Percentiles rank a stretch among this genome's conserved stretches.
Evolutionary conservation across 2,888 invertebrate genomes (phyloP).

Genomic region (Lithodes maja): DNA sequence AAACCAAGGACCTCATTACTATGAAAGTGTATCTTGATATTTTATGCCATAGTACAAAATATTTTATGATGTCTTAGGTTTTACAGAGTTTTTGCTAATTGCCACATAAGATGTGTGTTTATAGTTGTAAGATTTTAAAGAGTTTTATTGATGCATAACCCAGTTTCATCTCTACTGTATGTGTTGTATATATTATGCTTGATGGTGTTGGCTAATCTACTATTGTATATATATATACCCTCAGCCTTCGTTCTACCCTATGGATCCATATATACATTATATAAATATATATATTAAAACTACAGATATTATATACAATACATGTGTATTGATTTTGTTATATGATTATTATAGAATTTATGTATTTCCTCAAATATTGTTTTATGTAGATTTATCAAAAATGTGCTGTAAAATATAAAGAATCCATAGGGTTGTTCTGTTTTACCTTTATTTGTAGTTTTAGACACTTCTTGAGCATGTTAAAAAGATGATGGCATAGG

Average conservation of each 20-base stretch:
- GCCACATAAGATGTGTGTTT: slow-evolving; percentile 61
- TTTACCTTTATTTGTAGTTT: slow-evolving; percentile 37
- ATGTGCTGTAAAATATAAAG: slow-evolving; percentile 18
- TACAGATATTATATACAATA: slow-evolving; percentile 24
- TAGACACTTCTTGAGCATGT: slow-evolving; percentile 26
- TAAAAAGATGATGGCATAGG: slow-evolving; percentile 37
- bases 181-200: slow-evolving; percentile 65
- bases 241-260: slow-evolving; percentile 52
- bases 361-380: slow-evolving; percentile 31
- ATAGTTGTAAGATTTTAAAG: slow-evolving; percentile 49
- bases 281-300: not conserved
- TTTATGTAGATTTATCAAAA: slow-evolving; percentile 38
- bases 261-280: slow-evolving; percentile 48
- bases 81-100: slow-evolving; percentile 63
- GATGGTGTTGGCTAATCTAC: slow-evolving; percentile 60
- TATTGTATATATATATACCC: slow-evolving; percentile 48
- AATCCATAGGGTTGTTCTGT: slow-evolving; percentile 59
- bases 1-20: slow-evolving; percentile 63
- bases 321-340: slow-evolving; percentile 31
- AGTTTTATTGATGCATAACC: slow-evolving; percentile 63
- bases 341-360: slow-evolving; percentile 21
- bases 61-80: slow-evolving; percentile 67
- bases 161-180: slow-evolving; percentile 60
- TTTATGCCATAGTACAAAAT: slow-evolving; percentile 68
- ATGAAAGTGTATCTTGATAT: slow-evolving; percentile 65